Evolutionary conservation across 2,797 vertebrate species (phyloP).

Genomic region (Carduelis carduelis): DNA sequence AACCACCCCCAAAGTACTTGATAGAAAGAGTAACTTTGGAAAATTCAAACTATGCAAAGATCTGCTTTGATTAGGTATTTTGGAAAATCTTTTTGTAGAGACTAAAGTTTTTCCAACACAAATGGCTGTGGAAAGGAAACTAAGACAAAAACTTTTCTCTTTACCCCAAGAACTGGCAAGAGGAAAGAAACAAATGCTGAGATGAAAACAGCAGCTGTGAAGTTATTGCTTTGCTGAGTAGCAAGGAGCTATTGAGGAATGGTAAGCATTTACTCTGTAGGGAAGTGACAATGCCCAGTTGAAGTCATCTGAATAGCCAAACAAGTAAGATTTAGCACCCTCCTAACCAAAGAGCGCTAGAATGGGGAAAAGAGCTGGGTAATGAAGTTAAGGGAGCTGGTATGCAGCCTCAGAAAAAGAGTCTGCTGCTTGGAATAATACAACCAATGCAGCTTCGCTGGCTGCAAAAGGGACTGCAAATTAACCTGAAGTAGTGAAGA

Average conservation of each 20-base stretch:
- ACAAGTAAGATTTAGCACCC: not conserved
- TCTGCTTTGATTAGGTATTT: not conserved
- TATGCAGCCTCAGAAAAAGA: not conserved
- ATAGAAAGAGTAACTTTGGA: not conserved
- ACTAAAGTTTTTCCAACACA: not conserved
- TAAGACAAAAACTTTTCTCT: not conserved
- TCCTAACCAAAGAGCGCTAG: not conserved
- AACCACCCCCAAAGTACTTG: not conserved
- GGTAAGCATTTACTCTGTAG: not conserved
- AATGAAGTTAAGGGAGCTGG: not conserved
- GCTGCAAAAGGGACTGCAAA: not conserved
- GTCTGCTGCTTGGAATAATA: not conserved
- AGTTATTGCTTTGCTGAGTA: not conserved
- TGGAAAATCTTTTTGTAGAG: not conserved
- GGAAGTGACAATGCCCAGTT: not conserved
- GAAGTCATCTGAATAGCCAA: accelerated
- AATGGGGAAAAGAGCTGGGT: not conserved
- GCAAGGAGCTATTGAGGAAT: not conserved
- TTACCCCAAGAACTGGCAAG: not conserved
- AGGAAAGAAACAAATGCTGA: not conserved
- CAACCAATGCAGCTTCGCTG: not conserved
- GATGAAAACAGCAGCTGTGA: not conserved
- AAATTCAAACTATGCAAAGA: not conserved
- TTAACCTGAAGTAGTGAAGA: not conserved
- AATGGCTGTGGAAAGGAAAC: not conserved